Evolutionary conservation across 2,888 invertebrate genomes (phyloP), one percentile per base, ranked within the genome.

Genomic region (Chelonus formosanus): DNA sequence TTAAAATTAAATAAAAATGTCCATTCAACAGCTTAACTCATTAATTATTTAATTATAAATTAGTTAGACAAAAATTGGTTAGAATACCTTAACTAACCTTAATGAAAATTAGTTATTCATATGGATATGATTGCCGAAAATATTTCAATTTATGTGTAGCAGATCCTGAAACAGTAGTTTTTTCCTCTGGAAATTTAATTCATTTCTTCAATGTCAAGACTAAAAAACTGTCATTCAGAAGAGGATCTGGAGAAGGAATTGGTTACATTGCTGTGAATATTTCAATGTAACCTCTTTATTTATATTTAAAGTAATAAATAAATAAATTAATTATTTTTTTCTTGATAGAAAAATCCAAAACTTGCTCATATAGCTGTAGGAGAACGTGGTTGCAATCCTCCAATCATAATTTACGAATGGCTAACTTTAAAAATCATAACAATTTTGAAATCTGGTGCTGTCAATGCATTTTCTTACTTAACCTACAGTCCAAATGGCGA

Each of bases 381-480:
- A 1, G 96, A 96, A 85, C 92, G 92, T 82, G 91, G 91, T 0
- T 77, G 78, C 0, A 85, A 88, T 5, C 95, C 96, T 0, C 85
- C 91, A 8, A 92, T 97, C 71, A 88, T 93, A 43, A 86, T 97
- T 52, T 97, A 95, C 81, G 89, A 90, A 63, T 96, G 92, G 91
- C 96, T 96, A 0, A 88, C 89, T 63, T 88, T 95, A 85, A 88
- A 91, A 60, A 89, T 94, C 5, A 87, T 92, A 55, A 88, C 90
- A 3, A 88, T 92, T n/a, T 86, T 97, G 34, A 85, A 88, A 64
- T 90, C 90, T 64, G 96, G 95, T n/a, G 93, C 95, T 0, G 85
- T 89, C 48, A 87, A 86, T 69, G 88, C 88, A 5, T 96, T 91
- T 77, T 89, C 92, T 1, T 89, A 91, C 75, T 85, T 95, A 35